Conservation (phyloP, 2,888 invertebrate genomes). For the Tolmerus cingulatus region DNA sequence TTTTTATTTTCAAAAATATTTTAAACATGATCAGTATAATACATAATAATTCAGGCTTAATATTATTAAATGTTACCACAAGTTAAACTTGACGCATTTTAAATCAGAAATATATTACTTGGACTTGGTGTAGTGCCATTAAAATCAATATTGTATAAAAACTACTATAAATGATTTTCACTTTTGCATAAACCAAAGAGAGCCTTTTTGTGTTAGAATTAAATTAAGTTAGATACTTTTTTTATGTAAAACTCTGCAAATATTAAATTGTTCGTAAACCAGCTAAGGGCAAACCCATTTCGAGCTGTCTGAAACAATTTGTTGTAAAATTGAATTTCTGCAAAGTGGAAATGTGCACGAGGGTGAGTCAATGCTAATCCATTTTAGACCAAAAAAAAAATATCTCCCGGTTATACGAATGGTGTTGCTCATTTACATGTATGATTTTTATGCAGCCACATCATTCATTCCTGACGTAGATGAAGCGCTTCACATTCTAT, state of each 20-base stretch:
- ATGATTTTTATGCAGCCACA: not conserved
- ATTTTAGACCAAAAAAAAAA: not conserved
- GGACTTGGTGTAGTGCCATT: not conserved
- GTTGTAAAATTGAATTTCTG: not conserved
- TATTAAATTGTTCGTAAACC: not conserved
- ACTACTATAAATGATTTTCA: not conserved
- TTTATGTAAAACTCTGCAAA: not conserved
- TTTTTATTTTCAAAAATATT: too few species aligned
- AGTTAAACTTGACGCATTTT: not conserved
- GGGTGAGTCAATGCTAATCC: not conserved
- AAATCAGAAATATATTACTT: too few species aligned
- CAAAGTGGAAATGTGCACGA: not conserved
- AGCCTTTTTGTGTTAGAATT: not conserved
- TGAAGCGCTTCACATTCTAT: not conserved
- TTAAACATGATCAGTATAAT: too few species aligned
- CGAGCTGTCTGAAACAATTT: not conserved
- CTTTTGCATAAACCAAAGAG: not conserved
- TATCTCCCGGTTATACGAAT: not conserved
- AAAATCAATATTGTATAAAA: not conserved
- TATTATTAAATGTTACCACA: not conserved
- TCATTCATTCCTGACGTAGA: not conserved
- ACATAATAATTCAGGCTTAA: too few species aligned
- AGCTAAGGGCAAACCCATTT: not conserved
- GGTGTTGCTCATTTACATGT: not conserved
- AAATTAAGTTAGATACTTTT: not conserved